Conservation (phyloP, 2,797 vertebrate genomes). For the Xenentodon cancila region DNA sequence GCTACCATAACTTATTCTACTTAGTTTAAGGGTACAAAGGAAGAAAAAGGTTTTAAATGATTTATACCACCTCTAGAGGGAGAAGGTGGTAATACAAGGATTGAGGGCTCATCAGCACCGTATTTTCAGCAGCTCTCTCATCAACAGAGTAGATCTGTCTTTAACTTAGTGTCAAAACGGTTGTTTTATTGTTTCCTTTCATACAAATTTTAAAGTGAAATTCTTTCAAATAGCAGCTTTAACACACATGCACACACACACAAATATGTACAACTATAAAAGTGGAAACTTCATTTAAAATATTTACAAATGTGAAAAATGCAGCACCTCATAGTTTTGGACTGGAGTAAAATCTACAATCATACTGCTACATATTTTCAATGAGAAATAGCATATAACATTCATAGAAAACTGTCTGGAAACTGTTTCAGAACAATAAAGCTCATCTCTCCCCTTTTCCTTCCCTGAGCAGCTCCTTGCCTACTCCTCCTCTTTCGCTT, state of each 20-base stretch:
- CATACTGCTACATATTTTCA: conserved; percentile 1
- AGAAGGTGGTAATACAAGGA: no score
- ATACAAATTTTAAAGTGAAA: no score
- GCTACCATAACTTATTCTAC: no score
- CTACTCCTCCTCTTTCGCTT: conserved; percentile 66
- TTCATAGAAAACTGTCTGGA: not conserved
- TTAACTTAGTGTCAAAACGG: no score
- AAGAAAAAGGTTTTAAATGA: no score
- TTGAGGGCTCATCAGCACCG: no score
- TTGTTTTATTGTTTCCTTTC: no score
- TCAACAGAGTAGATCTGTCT: no score
- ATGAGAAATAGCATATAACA: not conserved
- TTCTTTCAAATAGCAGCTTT: no score
- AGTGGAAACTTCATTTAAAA: conserved; percentile 8
- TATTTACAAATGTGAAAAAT: conserved; percentile 63
- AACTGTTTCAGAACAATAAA: conserved; percentile 10
- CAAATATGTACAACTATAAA: conserved; percentile 42
- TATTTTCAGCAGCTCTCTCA: no score
- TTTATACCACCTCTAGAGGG: no score
- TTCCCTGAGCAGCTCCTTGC: conserved; percentile 73
- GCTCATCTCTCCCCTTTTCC: conserved; percentile 76
- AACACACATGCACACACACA: conserved; percentile 17
- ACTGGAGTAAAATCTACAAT: conserved; percentile 24
- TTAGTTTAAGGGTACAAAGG: no score
- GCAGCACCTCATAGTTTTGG: conserved; percentile 36